Percentiles rank a stretch among this genome's conserved stretches.
These are phyloP conservation scores for Aphis craccivora DNA, from an alignment of 1,140 invertebrate species.

Conservation along the genomic window DNA sequence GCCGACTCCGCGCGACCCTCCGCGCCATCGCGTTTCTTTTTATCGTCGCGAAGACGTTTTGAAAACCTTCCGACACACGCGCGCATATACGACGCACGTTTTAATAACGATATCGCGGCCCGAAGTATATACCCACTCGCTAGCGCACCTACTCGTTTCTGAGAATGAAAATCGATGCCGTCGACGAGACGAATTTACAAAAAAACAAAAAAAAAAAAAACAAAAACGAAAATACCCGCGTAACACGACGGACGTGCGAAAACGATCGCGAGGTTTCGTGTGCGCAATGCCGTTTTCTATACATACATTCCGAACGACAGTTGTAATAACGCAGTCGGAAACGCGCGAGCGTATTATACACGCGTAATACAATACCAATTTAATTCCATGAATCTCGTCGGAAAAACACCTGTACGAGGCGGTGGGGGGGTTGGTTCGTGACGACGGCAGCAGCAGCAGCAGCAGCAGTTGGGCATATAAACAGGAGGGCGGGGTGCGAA, in stretches of 20 bases:
- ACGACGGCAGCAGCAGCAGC: no score
- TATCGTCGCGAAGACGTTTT: not conserved
- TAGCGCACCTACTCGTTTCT: not conserved
- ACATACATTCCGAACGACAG: not conserved
- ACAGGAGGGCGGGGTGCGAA: not conserved
- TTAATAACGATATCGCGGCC: not conserved
- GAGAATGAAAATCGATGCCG: not conserved
- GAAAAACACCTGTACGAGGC: not conserved
- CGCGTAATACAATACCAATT: not conserved
- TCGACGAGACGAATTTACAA: not conserved
- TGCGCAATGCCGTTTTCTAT: not conserved
- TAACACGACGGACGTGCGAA: not conserved
- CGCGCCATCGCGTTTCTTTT: not conserved
- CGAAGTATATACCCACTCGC: not conserved
- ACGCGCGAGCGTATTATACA: no score
- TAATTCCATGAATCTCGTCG: not conserved
- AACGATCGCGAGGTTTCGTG: not conserved
- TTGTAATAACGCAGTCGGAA: not conserved
- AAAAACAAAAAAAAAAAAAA: not conserved
- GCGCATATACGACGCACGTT: not conserved
- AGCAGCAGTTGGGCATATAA: not conserved
- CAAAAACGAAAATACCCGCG: no score
- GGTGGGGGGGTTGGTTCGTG: not conserved
- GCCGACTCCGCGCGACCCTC: not conserved
- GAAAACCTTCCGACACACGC: not conserved